Base-by-base conservation (phyloP, 2,888 invertebrate genomes). In the Ormyrus thymus region DNA sequence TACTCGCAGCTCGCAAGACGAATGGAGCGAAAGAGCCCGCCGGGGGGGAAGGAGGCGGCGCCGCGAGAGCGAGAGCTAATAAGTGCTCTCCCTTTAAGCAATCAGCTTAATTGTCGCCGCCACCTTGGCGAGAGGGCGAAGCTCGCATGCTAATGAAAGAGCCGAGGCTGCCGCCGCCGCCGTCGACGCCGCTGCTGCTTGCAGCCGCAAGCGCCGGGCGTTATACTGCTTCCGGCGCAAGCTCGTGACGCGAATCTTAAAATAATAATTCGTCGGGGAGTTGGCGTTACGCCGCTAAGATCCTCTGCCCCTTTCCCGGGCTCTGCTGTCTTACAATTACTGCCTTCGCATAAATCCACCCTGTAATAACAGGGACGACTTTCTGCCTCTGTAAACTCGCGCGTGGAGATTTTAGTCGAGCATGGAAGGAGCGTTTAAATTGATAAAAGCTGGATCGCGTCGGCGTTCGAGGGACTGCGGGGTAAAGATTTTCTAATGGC, bases 21-120 rank as follows among this genome's bases (percentile, higher is more conserved):
- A 84, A 5, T n/a, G 81, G 84, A 85, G 62, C 7, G 45, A 48
- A n/a, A 29, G 13, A 9, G 69, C 29, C 29, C 29, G 29, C 29
- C 7, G 48, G 6, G 51, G 6, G 46, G 9, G 8, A 15, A 55
- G 7, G 15, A 11, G 55, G 6, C 13, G 29, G 46, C 0, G 29
- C 1, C 2, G 29, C 29, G 29, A 29, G 29, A 29, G 29, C 29
- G 29, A 4, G 29, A 29, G 50, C 72, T 80, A 80, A 80, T 80
- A 79, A 76, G 76, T 76, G 79, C 76, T 79, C 76, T 80, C 80
- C 80, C 72, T 73, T 80, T 77, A 80, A 80, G 76, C 77, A 80
- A 80, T 80, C 80, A 80, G 77, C 70, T 74, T 80, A 77, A 80
- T 77, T 80, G 80, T 80, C 80, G 72, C 68, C 76, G 80, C 58